Conservation (phyloP, 2,113 vertebrate species). For the Dromiciops gliroides region DNA sequence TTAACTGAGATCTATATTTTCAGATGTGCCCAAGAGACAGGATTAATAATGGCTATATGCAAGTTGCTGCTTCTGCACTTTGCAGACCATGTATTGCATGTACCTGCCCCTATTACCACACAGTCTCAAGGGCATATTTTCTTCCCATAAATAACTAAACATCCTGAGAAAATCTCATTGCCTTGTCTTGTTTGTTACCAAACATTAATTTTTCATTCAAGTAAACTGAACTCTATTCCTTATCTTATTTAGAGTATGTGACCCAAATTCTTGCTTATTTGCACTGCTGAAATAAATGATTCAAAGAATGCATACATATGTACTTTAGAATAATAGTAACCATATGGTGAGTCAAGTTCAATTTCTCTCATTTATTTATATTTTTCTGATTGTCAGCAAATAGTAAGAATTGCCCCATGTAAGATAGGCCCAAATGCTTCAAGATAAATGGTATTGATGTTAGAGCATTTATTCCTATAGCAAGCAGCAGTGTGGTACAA, state of each 20-base stretch:
- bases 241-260: not conserved
- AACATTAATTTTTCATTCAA: conserved; percentile 42
- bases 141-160: conserved; percentile 23
- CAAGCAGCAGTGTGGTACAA: not conserved
- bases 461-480: not conserved
- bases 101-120: not conserved
- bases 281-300: not conserved
- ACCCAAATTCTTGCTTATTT: not conserved
- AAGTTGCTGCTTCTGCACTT: not conserved
- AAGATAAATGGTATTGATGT: not conserved
- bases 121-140: not conserved
- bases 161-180: not conserved
- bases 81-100: not conserved
- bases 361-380: not conserved
- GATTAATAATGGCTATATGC: not conserved
- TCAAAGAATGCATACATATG: not conserved
- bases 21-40: not conserved
- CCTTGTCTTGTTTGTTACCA: conserved; percentile 29
- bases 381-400: not conserved
- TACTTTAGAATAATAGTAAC: not conserved
- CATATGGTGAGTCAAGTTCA: not conserved
- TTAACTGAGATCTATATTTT: not conserved
- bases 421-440: not conserved
- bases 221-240: conserved; percentile 10
- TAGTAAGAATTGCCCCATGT: not conserved